A percentile compares a stretch with the other conserved stretches of the same genome.
These are phyloP conservation scores for Telmatherina bonti DNA, from an alignment of 2,797 vertebrate genomes.

Conservation along the genomic window DNA sequence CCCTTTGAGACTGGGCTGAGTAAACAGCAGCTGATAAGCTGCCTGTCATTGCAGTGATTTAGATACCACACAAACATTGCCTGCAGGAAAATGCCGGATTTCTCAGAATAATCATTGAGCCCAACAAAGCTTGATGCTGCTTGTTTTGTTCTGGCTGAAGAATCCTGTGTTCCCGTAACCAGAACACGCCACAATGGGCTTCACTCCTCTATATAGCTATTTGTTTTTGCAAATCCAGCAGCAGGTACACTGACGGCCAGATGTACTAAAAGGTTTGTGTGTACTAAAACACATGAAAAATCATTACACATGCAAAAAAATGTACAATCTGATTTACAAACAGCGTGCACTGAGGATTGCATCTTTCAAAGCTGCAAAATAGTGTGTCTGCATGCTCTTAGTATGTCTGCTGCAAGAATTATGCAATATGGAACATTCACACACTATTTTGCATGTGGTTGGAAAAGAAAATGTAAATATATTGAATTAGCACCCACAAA, in stretches of 20 bases:
- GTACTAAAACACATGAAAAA: no score
- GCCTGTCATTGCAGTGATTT: background rate
- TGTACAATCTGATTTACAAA: no score
- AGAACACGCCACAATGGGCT: constrained; percentile 4
- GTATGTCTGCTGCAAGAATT: no score
- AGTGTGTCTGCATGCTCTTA: no score
- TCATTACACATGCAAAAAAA: no score
- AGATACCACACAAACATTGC: constrained; percentile 14
- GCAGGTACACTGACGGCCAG: background rate
- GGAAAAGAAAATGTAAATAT: no score
- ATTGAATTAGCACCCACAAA: no score
- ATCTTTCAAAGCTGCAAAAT: no score
- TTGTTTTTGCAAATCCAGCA: constrained; percentile 1
- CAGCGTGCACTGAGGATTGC: no score
- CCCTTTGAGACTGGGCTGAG: background rate
- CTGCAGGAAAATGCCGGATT: constrained; percentile 15
- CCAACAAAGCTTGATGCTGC: background rate
- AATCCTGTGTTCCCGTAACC: constrained; percentile 9
- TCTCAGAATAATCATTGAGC: constrained; percentile 23
- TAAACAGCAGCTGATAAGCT: background rate
- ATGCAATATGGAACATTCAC: no score
- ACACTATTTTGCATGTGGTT: no score
- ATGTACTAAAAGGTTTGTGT: no score
- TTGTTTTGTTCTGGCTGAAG: constrained; percentile 29
- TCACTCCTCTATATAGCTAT: constrained; percentile 6